A percentile compares a stretch with the other conserved stretches of the same genome.
Evolutionary conservation across 2,797 vertebrate species (phyloP).

Genomic region (Pangasius krempfi): DNA sequence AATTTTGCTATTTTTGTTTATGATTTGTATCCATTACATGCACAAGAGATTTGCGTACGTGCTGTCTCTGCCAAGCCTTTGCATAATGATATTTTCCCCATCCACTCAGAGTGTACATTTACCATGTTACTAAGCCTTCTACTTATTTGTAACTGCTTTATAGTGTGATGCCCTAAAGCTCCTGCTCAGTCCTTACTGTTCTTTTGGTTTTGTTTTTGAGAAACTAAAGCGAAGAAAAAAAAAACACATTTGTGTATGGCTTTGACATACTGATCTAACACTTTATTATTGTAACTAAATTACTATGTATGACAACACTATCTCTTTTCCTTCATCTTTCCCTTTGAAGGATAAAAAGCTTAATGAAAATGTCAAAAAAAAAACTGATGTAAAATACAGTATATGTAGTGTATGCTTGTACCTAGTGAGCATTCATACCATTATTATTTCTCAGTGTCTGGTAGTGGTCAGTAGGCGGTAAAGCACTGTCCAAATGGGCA

Average conservation of each 20-base stretch:
- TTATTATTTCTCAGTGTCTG: slow-evolving; percentile 84
- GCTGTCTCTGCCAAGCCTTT: slow-evolving; percentile 76
- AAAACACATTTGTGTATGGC: slow-evolving; percentile 81
- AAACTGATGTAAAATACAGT: slow-evolving; percentile 65
- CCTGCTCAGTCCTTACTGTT: slow-evolving; percentile 74
- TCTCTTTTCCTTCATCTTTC: slow-evolving; percentile 75
- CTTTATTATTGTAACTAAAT: slow-evolving; percentile 92
- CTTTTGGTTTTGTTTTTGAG: slow-evolving; percentile 72
- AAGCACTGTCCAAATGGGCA: slow-evolving; percentile 84
- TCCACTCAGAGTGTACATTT: slow-evolving; percentile 70
- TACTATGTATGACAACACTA: slow-evolving; percentile 93
- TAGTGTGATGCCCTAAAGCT: slow-evolving; percentile 85
- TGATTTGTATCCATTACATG: slow-evolving; percentile 76
- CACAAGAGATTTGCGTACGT: slow-evolving; percentile 77
- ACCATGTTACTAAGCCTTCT: slow-evolving; percentile 80
- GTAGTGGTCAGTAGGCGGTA: slow-evolving; percentile 87
- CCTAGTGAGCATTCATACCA: slow-evolving; percentile 95
- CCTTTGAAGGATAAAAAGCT: slow-evolving; percentile 62
- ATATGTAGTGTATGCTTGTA: slow-evolving; percentile 98
- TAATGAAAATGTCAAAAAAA: slow-evolving; percentile 54
- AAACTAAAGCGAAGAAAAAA: slow-evolving; percentile 70
- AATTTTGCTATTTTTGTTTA: slow-evolving; percentile 82
- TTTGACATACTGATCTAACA: slow-evolving; percentile 91
- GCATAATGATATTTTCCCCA: slow-evolving; percentile 71
- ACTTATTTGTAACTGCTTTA: slow-evolving; percentile 87